phyloP scores from a whole-genome alignment of 2,797 vertebrate genomes.

The Poecilia velifera region DNA sequence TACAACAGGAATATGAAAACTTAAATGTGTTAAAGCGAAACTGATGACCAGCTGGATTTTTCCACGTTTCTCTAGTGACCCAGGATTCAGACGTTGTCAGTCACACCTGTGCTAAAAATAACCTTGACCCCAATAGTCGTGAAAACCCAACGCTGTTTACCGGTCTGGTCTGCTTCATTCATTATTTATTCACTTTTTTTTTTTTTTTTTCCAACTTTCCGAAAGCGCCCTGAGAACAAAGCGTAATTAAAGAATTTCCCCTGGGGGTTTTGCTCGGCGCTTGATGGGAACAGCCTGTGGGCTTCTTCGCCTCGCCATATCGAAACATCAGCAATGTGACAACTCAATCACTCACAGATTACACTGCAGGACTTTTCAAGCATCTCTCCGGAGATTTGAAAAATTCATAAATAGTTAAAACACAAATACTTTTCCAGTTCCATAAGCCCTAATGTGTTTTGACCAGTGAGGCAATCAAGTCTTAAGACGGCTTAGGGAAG shows the following conservation, averaged over 20 bases:
- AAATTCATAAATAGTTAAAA: constrained; percentile 56
- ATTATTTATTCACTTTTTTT: constrained; percentile 72
- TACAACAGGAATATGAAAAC: neutral
- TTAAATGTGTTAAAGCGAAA: constrained; percentile 46
- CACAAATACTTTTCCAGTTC: constrained; percentile 49
- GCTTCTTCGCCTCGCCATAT: constrained; percentile 39
- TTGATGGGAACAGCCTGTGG: constrained; percentile 46
- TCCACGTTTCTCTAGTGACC: constrained; percentile 52
- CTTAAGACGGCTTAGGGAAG: constrained; percentile 8
- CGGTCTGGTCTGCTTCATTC: constrained; percentile 42
- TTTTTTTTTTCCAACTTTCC: constrained; percentile 51
- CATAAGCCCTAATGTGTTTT: constrained; percentile 38
- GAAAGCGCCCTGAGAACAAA: constrained; percentile 68
- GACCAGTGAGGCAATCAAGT: constrained; percentile 26
- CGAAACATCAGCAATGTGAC: constrained; percentile 50
- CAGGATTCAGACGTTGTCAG: constrained; percentile 43
- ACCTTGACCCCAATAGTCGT: constrained; percentile 43
- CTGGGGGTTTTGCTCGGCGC: constrained; percentile 57
- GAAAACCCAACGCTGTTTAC: constrained; percentile 67
- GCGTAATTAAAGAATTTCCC: constrained; percentile 68
- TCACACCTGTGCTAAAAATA: constrained; percentile 75
- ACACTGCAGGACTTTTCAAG: constrained; percentile 22
- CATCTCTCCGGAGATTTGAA: constrained; percentile 20
- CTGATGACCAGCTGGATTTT: constrained; percentile 64
- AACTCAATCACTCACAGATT: constrained; percentile 58